Evolutionary conservation across 2,113 vertebrate genomes (phyloP).

Genomic region (Nothocercus nigrocapillus): DNA sequence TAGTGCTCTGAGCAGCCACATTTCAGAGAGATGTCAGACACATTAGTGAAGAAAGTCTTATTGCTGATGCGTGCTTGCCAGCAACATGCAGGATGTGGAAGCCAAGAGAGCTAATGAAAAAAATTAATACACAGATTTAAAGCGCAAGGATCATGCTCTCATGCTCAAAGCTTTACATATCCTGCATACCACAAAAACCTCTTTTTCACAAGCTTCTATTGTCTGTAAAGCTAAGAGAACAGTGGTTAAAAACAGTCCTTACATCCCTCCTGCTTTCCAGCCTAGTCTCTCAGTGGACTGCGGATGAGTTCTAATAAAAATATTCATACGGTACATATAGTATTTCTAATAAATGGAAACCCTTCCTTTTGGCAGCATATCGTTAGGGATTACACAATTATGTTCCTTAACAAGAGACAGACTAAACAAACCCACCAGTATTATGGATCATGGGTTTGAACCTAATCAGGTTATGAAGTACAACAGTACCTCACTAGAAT

Average conservation of each 20-base stretch:
- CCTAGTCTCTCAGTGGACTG: conserved; percentile 9
- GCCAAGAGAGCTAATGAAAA: conserved; percentile 68
- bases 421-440: conserved; percentile 7
- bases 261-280: conserved; percentile 16
- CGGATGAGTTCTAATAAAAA: conserved; percentile 29
- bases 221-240: not conserved
- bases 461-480: conserved; percentile 46
- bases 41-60: conserved; percentile 57
- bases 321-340: not conserved
- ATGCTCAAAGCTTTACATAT: conserved; percentile 37
- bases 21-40: conserved; percentile 59
- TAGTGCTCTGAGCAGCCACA: conserved; percentile 40
- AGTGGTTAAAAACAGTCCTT: not conserved
- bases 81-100: conserved; percentile 52
- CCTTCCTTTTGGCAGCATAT: not conserved
- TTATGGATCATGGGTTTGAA: not conserved
- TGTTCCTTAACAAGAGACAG: conserved; percentile 50
- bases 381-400: not conserved
- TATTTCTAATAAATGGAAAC: not conserved
- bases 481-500: conserved; percentile 25
- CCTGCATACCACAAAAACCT: conserved; percentile 49
- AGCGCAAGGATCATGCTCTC: conserved; percentile 48
- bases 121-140: conserved; percentile 71
- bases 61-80: conserved; percentile 64
- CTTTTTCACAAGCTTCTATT: conserved; percentile 33